Conservation (phyloP, 2,113 vertebrate genomes). For the Phrynocephalus versicolor region DNA sequence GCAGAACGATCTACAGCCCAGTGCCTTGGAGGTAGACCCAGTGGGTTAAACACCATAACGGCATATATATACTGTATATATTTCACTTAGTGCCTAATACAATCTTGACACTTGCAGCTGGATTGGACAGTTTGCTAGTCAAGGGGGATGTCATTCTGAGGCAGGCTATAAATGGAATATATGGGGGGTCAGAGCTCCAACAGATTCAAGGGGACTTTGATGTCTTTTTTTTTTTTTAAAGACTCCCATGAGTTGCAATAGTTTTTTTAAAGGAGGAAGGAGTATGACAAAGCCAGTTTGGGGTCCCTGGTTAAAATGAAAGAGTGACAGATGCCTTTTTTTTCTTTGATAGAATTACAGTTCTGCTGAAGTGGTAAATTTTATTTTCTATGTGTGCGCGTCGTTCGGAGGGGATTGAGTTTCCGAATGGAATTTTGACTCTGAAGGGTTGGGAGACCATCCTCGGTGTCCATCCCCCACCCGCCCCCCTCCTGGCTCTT, state of each 20-base stretch:
- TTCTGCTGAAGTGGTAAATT: slow-evolving; percentile 73
- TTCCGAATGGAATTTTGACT: slow-evolving; percentile 77
- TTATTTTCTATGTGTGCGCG: slow-evolving; percentile 52
- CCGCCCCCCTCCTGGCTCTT: slow-evolving; percentile 19
- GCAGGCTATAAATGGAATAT: slow-evolving; percentile 85
- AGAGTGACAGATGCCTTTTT: slow-evolving; percentile 57
- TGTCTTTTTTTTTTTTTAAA: slow-evolving; percentile 41
- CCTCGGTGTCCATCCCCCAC: slow-evolving; percentile 61
- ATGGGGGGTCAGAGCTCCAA: slow-evolving; percentile 73
- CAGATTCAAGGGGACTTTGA: slow-evolving; percentile 62
- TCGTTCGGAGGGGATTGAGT: slow-evolving; percentile 63
- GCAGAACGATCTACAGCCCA: slow-evolving; percentile 74
- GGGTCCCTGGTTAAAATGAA: slow-evolving; percentile 22
- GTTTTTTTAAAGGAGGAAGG: slow-evolving; percentile 42
- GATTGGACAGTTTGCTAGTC: slow-evolving; percentile 83
- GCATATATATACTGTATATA: slow-evolving; percentile 89
- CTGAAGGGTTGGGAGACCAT: slow-evolving; percentile 54
- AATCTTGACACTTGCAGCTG: slow-evolving; percentile 79
- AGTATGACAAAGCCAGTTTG: slow-evolving; percentile 50
- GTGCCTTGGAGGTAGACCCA: slow-evolving; percentile 75
- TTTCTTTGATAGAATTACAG: slow-evolving; percentile 70
- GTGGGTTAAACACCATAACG: slow-evolving; percentile 72
- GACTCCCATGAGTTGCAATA: slow-evolving; percentile 32
- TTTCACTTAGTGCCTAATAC: slow-evolving; percentile 81
- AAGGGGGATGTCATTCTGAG: slow-evolving; percentile 81